Evolutionary conservation across 2,113 vertebrate genomes (phyloP).

Genomic region (Ibidorhyncha struthersii): DNA sequence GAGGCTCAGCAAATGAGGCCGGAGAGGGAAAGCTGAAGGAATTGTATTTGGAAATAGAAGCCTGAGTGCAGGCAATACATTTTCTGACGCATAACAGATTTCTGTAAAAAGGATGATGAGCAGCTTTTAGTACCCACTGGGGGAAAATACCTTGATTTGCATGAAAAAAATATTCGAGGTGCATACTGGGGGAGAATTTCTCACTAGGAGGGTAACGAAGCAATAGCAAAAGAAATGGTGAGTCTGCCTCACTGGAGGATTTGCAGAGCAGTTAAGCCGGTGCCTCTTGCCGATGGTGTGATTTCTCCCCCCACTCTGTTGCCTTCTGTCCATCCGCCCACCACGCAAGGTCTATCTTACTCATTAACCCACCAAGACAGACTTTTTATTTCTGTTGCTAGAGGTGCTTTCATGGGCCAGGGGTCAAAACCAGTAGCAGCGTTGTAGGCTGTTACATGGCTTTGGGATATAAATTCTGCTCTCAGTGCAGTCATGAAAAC

Average conservation of each 20-base stretch:
- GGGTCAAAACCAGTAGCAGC: conserved; percentile 37
- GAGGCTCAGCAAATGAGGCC: not conserved
- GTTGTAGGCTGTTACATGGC: not conserved
- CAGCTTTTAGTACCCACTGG: not conserved
- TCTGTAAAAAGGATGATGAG: not conserved
- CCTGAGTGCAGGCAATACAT: not conserved
- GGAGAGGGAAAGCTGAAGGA: not conserved
- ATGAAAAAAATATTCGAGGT: not conserved
- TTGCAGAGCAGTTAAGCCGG: not conserved
- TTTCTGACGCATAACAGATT: not conserved
- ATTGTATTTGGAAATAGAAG: not conserved
- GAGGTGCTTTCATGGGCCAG: not conserved
- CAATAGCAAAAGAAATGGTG: not conserved
- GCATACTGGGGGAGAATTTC: not conserved
- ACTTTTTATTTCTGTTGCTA: not conserved
- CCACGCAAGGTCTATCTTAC: not conserved
- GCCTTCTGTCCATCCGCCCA: not conserved
- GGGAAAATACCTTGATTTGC: not conserved
- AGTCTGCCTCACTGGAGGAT: not conserved
- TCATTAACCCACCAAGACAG: not conserved
- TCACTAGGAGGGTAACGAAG: not conserved
- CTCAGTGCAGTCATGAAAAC: conserved; percentile 37
- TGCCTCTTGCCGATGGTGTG: not conserved
- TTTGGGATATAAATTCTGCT: conserved; percentile 44
- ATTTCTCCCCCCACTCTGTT: not conserved